A percentile compares a stretch with the other conserved stretches of the same genome.
Evolutionary conservation across 2,797 vertebrate species (phyloP).

Genomic region (Notoglanidium macrostoma): DNA sequence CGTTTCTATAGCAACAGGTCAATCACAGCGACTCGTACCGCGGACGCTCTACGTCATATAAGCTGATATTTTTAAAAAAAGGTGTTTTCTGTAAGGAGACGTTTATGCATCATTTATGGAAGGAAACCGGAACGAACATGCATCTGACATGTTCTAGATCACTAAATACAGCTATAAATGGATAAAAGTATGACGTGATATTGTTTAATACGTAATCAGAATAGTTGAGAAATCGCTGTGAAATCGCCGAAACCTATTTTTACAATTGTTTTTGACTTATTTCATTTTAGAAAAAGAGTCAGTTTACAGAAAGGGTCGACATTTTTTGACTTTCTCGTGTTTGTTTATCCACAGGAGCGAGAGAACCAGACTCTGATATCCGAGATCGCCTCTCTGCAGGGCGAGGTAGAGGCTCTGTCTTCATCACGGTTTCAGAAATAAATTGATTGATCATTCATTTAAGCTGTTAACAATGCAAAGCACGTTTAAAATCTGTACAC

Average conservation of each 20-base stretch:
- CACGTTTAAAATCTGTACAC: neutral
- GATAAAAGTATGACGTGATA: neutral
- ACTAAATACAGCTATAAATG: neutral
- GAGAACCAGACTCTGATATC: constrained; percentile 83
- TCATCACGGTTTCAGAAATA: neutral
- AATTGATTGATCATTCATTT: neutral
- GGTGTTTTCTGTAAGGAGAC: neutral
- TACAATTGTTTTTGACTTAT: neutral
- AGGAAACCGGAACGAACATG: neutral
- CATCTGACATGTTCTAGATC: neutral
- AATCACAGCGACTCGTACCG: neutral
- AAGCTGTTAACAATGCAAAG: neutral
- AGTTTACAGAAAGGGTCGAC: neutral
- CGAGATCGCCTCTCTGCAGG: constrained; percentile 83
- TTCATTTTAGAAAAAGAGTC: neutral
- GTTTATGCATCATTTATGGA: neutral
- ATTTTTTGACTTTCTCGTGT: neutral
- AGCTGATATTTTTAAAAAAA: neutral
- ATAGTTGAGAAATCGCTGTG: neutral
- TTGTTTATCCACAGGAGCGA: constrained; percentile 73
- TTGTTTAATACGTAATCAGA: neutral
- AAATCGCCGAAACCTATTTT: neutral
- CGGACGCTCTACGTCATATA: neutral
- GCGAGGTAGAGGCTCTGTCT: constrained; percentile 78
- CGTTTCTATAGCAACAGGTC: neutral